Evolutionary conservation across 2,888 invertebrate genomes (phyloP), one percentile per base, ranked within the genome.

Genomic region (Pheosia tremula): DNA sequence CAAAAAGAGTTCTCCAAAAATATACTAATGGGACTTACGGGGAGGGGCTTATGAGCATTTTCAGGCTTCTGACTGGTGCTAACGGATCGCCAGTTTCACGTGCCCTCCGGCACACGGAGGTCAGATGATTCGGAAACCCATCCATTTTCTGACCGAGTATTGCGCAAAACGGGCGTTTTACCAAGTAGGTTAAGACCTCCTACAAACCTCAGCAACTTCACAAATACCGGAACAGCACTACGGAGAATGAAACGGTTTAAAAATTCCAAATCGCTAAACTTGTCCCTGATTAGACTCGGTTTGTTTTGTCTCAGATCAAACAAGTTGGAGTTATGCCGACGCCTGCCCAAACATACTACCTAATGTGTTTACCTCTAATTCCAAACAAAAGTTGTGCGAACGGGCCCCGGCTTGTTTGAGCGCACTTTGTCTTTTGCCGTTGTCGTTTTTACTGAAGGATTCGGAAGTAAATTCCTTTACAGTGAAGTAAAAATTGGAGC

Each of bases 291-390:
- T 90, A 89, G 85, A 78, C 69, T 69, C 72, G 73, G 81, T 81
- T 82, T 83, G 83, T 84, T 85, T 84, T 85, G 86, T 85, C 85
- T 87, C 69, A 86, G 86, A 89, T 90, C 88, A 90, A 91, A 91
- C 90, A 89, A 83, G 85, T 84, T 81, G 74, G 74, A 81, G 83
- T 85, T 83, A 86, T 85, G 81, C 82, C 81, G 84, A 82, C 84
- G 86, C 89, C 89, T 90, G 89, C 84, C 82, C 90, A 91, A 91
- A 90, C 88, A 90, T 78, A 82, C 83, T 83, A 85, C 86, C 90
- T 90, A 92, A 92, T 92, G 92, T 91, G 91, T 91, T 92, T 92
- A 88, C 90, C 83, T 85, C 81, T 85, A 86, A 89, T 85, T 86
- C 85, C 87, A 88, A 91, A 91, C 91, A 90, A 87, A 88, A 89